Conservation (phyloP, 30 jellyfish, hydroid and myxozoan genomes). For the Cassiopea andromeda region DNA sequence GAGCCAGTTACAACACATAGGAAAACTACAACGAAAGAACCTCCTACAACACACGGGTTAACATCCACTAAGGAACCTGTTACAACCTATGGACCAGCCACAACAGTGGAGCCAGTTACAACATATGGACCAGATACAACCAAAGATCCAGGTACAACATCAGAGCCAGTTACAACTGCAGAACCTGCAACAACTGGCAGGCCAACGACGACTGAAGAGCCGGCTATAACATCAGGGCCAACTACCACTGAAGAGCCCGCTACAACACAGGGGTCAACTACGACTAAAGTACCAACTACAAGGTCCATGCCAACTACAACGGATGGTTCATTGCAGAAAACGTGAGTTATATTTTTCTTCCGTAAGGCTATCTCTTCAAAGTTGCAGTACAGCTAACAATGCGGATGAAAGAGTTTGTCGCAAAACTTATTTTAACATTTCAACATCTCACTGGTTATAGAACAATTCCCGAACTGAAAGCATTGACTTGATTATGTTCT, state of each 20-base stretch:
- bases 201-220: conserved; percentile 23
- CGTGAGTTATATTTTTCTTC: no score
- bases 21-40: conserved; percentile 27
- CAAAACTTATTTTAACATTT: no score
- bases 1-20: conserved; percentile 11
- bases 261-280: no score
- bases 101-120: conserved; percentile 24
- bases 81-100: conserved; percentile 26
- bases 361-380: no score
- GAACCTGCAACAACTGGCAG: conserved; percentile 19
- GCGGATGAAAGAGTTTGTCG: no score
- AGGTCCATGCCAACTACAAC: no score
- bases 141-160: conserved; percentile 7
- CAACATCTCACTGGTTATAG: no score
- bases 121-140: neutral
- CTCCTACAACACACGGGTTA: conserved; percentile 9
- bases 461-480: no score
- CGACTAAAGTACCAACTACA: no score
- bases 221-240: neutral
- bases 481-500: no score
- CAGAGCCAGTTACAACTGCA: conserved; percentile 10
- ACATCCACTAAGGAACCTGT: conserved; percentile 3
- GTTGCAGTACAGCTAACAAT: no score
- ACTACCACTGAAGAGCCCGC: conserved; percentile 10
- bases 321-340: no score